Evolutionary conservation across 1,140 invertebrate species (phyloP), one percentile per base, ranked within the genome.

Genomic region (Drosophila murphyi): DNA sequence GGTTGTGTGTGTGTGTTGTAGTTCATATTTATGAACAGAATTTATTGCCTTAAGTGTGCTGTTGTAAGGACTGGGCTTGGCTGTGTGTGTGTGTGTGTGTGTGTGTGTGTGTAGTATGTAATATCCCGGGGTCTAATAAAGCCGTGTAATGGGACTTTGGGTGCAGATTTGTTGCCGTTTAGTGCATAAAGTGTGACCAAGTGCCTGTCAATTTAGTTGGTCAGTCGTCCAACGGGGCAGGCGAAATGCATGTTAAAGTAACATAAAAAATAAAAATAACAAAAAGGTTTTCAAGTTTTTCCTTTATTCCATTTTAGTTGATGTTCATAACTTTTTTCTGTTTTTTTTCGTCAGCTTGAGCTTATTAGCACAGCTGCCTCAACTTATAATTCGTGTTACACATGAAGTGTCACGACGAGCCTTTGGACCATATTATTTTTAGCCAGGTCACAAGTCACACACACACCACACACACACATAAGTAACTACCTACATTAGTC

Each of bases 1-100:
- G 31, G 48, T 47, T 80, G 34, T 39, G 7, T 7, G 7, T 7
- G 6, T 39, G 37, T 47, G 57, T 29, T 64, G 70, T 68, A 50
- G 71, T 62, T 67, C 67, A 83, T 79, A 83, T 82, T 82, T 83
- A 83, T 83, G 80, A 20, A 72, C 41, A 12, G 34, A 83, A 83
- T 83, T 83, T 83, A 80, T 83, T 62, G 73, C 60, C 77, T 62
- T 63, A 20, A 20, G 20, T 20, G 20, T 20, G 20, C 20, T 20
- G 1, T 20, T 20, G 20, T 20, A 20, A 20, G 20, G 20, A 20
- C 20, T 59, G 63, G 28, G 47, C 5, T 12, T 57, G 41, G 51
- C 41, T 35, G 39, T 57, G 39, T 39, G 43, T n/a, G 8, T 55
- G 55, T 20, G 20, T 20, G 1, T 20, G 20, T 20, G 20, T 20